These are phyloP conservation scores for Hypena proboscidalis DNA, from an alignment of 2,888 invertebrate species.

Conservation along the genomic window DNA sequence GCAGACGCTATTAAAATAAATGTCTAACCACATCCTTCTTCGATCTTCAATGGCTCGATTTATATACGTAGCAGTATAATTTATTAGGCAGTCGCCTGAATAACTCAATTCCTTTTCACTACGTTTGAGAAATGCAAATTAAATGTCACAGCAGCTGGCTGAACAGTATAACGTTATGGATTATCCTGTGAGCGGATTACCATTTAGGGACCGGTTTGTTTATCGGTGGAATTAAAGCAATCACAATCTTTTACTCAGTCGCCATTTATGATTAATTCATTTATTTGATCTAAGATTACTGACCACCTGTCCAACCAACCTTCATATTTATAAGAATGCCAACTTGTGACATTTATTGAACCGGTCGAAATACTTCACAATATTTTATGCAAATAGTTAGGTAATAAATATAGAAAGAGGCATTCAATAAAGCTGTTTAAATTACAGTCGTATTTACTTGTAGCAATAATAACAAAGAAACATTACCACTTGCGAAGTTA, in stretches of 20 bases:
- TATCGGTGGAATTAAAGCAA: constrained; percentile 29
- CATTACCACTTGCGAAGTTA: neutral
- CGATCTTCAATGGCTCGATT: neutral
- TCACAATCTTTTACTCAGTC: constrained; percentile 47
- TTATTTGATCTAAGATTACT: constrained; percentile 32
- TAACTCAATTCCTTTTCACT: neutral
- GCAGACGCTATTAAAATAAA: constrained; percentile 29
- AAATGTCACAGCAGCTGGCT: constrained; percentile 11
- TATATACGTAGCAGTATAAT: neutral
- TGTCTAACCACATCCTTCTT: constrained; percentile 20
- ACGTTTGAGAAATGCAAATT: constrained; percentile 15
- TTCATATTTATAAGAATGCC: constrained; percentile 13
- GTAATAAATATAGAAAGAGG: no score
- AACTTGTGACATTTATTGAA: neutral
- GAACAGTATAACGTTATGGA: constrained; percentile 11
- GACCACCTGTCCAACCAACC: constrained; percentile 48
- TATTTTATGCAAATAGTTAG: no score
- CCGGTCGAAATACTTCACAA: no score
- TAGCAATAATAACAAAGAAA: constrained; percentile 9
- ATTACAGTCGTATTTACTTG: neutral
- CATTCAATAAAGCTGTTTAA: no score
- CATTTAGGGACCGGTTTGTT: constrained; percentile 33
- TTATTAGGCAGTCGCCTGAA: neutral
- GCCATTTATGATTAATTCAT: constrained; percentile 52
- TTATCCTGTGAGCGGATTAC: constrained; percentile 17